Evolutionary conservation across 1,140 invertebrate species (phyloP).

Genomic region (Samia ricini): DNA sequence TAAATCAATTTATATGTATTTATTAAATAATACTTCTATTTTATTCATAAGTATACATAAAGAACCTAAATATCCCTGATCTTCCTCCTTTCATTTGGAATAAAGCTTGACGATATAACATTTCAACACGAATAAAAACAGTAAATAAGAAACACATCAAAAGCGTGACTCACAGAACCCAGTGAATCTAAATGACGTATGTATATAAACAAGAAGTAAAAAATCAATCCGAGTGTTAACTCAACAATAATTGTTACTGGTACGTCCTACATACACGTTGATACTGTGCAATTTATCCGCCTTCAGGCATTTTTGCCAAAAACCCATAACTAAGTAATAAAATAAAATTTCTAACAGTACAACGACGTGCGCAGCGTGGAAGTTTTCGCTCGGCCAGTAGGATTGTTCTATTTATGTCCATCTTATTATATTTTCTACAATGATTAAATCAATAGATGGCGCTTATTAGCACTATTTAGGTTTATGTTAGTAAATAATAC

Average conservation of each 20-base stretch:
- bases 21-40: too few relatives aligned
- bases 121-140: background rate
- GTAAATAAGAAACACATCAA: background rate
- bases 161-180: constrained; percentile 3
- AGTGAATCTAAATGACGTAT: constrained; percentile 1
- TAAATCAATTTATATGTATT: too few relatives aligned
- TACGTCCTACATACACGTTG: constrained; percentile 10
- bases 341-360: constrained; percentile 44
- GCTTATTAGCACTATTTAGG: too few relatives aligned
- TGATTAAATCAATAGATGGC: too few relatives aligned
- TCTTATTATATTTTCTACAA: too few relatives aligned
- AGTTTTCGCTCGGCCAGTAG: constrained; percentile 26
- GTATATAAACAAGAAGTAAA: constrained; percentile 1
- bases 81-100: background rate
- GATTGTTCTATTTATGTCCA: constrained; percentile 7
- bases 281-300: constrained; percentile 18
- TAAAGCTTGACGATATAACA: background rate
- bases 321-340: constrained; percentile 33
- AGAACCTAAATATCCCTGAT: background rate
- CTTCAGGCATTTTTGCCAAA: constrained; percentile 51
- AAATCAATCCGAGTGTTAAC: constrained; percentile 5
- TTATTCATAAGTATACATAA: too few relatives aligned
- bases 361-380: constrained; percentile 21
- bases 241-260: constrained; percentile 9
- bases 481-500: too few relatives aligned